Base-by-base conservation (phyloP, 2,797 vertebrate genomes). In the Phoebastria nigripes region DNA sequence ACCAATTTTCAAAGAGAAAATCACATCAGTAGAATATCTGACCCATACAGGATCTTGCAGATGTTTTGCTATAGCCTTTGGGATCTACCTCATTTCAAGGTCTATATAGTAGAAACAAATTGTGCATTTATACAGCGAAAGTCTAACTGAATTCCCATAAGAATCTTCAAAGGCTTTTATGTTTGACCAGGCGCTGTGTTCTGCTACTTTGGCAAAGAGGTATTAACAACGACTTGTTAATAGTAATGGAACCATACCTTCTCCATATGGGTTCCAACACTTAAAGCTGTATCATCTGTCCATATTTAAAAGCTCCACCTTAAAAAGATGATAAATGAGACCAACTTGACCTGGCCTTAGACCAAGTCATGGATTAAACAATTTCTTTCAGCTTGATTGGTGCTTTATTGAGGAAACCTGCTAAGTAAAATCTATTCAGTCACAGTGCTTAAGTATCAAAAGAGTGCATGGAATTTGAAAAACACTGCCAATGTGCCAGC, bases 301-400 rank as follows among this genome's bases (percentile, higher is more conserved):
- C 95, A 93, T 95, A 90, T 98, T 97, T 97, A 95, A 97, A 98
- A 97, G 94, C 96, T 97, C 96, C 94, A 95, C 98, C 97, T 98
- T 96, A 97, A 97, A 97, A 97, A 97, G 94, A 97, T 98, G 98
- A 99, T 98, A 98, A 98, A 98, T 97, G 98, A 98, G 97, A 97
- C 97, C 97, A 98, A 98, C 97, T 98, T 99, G 98, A 99, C 98
- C 98, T 98, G 96, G 96, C 95, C 96, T 96, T 96, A 96, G 96
- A 98, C 95, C 90, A 92, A 93, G 79, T 79, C 89, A 94, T 93
- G 96, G 97, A 98, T 98, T 98, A 98, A 98, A 98, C 97, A 98
- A 98, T 98, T 98, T 98, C 96, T 98, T 97, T 98, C 79, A 92
- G 96, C 98, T 97, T 98, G 97, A 98, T 98, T 97, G 97, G 96